Percentiles rank a stretch among this genome's conserved stretches.
These are phyloP conservation scores for Diachasmimorpha longicaudata DNA, from an alignment of 1,140 invertebrate genomes.

Conservation along the genomic window DNA sequence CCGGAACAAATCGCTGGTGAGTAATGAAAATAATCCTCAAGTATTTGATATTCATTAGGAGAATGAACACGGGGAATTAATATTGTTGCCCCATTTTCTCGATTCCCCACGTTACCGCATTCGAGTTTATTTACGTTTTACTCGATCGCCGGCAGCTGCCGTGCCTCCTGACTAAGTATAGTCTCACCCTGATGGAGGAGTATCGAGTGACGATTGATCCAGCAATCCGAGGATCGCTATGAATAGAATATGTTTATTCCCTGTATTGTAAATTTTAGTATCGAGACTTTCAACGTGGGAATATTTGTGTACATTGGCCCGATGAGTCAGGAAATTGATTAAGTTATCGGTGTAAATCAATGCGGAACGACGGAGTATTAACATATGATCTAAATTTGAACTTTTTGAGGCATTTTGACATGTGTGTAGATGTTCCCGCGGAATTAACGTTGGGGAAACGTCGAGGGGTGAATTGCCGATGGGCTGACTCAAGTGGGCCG, in stretches of 20 bases:
- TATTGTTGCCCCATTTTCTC: neutral
- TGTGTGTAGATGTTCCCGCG: neutral
- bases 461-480: too few species aligned
- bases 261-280: too few species aligned
- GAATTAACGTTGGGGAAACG: too few species aligned
- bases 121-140: constrained; percentile 54
- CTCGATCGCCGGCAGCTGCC: constrained; percentile 42
- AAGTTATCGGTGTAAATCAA: neutral
- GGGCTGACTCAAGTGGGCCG: too few species aligned
- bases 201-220: constrained; percentile 43
- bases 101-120: neutral
- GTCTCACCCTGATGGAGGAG: constrained; percentile 35
- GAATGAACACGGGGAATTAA: neutral
- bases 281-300: too few species aligned
- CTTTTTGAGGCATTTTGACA: neutral
- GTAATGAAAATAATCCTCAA: constrained; percentile 33
- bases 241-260: neutral
- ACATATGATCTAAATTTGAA: constrained; percentile 53
- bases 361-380: constrained; percentile 40
- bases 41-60: too few species aligned
- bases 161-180: constrained; percentile 38
- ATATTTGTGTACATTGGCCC: too few species aligned
- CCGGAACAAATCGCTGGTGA: constrained; percentile 69
- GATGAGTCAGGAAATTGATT: neutral
- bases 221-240: neutral